Evolutionary conservation across 2,113 vertebrate species (phyloP).

Genomic region (Gila orcuttii): DNA sequence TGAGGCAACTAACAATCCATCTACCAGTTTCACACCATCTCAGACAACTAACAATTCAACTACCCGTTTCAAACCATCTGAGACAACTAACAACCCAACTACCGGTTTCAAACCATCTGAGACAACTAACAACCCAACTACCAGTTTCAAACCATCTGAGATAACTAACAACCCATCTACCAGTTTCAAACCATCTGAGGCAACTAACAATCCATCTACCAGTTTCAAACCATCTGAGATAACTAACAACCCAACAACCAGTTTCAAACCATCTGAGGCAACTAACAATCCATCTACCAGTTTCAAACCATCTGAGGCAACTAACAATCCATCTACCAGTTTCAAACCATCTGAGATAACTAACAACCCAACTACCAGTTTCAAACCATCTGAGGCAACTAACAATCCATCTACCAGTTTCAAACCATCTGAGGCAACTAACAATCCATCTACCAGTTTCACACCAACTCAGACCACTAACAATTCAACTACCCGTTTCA

Average conservation of each 20-base stretch:
- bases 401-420: neutral
- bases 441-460: neutral
- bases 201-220: too few relatives aligned
- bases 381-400: neutral
- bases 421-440: neutral
- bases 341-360: neutral
- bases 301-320: neutral
- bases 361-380: neutral
- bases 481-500: neutral
- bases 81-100: neutral
- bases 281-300: neutral
- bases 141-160: fast-evolving
- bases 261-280: neutral
- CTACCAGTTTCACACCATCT: neutral
- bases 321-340: neutral
- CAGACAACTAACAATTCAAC: neutral
- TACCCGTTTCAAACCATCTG: fast-evolving
- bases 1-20: neutral
- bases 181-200: neutral
- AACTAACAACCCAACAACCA: neutral
- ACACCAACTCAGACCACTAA: neutral
- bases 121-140: neutral
- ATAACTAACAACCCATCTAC: neutral
- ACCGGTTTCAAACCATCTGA: fast-evolving
- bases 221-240: neutral